Base-by-base conservation (phyloP, 2,113 vertebrate genomes). In the Macrotus californicus region DNA sequence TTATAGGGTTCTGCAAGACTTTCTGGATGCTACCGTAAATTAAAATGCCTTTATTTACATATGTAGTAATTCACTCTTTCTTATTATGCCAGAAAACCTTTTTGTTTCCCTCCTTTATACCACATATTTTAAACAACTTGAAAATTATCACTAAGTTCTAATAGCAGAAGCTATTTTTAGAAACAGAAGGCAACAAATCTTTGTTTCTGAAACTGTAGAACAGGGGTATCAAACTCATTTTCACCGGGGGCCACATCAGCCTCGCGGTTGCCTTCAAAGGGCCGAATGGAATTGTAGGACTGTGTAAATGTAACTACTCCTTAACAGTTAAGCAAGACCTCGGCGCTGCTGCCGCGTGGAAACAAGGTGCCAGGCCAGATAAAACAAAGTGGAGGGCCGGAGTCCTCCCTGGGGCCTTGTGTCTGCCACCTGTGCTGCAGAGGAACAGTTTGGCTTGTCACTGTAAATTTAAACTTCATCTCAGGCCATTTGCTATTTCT, bases 401-500 rank as follows among this genome's bases (percentile, higher is more conserved):
- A 24, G 24, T 59, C 21, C 7, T 19, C 54, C 22, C 7, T 7
- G 6, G 2, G 56, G 56, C 56, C 56, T 59, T 59, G 21, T 59
- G 56, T 59, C 4, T 24, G 56, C 56, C 56, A 24, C 22, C 56
- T 59, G 56, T 59, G 56, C 69, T 64, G 66, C 64, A 76, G 10
- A 75, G 50, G 54, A 81, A 48, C 36, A 87, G 16, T 90, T n/a
- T 88, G 50, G 18, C 66, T 88, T 87, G 50, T 64, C 26, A 36
- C 22, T 31, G 19, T 67, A 80, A 75, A 52, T 86, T 91, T 85
- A 81, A 93, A 76, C 2, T 89, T 89, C 36, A 22, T 80, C 34
- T 94, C 26, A 29, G 91, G 56, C 21, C 34, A 22, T 95, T 90
- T 96, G 26, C 82, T 34, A 41, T 95, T 89, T 93, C 31, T 36